A percentile compares a stretch with the other conserved stretches of the same genome.
These are phyloP conservation scores for Euthynnus affinis DNA, from an alignment of 2,797 vertebrate species.

Conservation along the genomic window DNA sequence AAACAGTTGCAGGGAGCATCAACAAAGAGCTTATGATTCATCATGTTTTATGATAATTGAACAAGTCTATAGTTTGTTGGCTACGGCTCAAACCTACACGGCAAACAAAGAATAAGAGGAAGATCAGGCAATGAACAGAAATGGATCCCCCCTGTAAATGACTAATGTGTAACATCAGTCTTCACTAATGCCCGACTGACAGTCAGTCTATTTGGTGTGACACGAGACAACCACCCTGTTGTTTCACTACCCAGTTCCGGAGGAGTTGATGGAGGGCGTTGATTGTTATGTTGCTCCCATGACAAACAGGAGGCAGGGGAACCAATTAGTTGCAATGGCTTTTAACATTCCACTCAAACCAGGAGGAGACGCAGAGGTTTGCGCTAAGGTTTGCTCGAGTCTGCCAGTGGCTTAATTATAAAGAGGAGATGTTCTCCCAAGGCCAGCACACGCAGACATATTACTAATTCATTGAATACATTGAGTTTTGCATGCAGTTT, in stretches of 20 bases:
- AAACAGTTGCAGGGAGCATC: conserved; percentile 20
- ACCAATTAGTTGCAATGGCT: conserved; percentile 77
- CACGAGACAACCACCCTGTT: conserved; percentile 59
- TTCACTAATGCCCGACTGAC: conserved; percentile 60
- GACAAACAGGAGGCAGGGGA: conserved; percentile 82
- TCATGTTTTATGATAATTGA: conserved; percentile 40
- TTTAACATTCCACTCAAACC: conserved; percentile 74
- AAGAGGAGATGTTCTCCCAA: conserved; percentile 67
- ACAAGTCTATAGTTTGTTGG: conserved; percentile 15
- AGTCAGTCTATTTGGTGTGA: conserved; percentile 56
- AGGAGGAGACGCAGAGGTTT: conserved; percentile 54
- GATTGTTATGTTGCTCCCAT: conserved; percentile 63
- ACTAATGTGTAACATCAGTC: conserved; percentile 65
- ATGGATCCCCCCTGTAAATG: conserved; percentile 28
- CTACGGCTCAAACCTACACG: not conserved
- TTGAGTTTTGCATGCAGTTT: conserved; percentile 40
- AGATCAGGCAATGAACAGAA: conserved; percentile 1
- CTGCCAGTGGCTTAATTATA: conserved; percentile 73
- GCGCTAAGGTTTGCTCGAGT: conserved; percentile 41
- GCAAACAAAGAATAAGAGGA: not conserved
- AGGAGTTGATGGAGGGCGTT: conserved; percentile 57
- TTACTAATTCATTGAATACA: conserved; percentile 77
- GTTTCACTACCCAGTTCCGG: conserved; percentile 51
- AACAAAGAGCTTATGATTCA: conserved; percentile 13
- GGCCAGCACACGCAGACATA: conserved; percentile 61